phyloP scores from a whole-genome alignment of 2,113 vertebrate genomes.

The Pelobates fuscus region DNA sequence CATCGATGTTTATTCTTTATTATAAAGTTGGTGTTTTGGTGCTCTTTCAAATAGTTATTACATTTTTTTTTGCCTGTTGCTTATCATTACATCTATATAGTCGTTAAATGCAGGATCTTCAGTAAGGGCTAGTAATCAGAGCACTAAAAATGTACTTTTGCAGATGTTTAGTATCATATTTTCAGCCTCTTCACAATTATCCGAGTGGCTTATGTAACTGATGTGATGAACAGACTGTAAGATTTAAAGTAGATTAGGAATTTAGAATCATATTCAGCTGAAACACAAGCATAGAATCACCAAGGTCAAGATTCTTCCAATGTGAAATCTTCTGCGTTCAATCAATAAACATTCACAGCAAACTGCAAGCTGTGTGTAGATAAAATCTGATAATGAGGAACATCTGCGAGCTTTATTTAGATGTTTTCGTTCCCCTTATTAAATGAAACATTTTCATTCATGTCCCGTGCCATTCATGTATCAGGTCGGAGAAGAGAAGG shows the following conservation, averaged over 20 bases:
- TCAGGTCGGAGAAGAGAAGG: not conserved
- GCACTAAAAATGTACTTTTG: too few species aligned
- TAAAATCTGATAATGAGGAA: slow-evolving; percentile 32
- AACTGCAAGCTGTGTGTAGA: slow-evolving; percentile 27
- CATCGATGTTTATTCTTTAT: too few species aligned
- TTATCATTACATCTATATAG: too few species aligned
- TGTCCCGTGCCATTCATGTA: not conserved
- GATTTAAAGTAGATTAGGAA: slow-evolving; percentile 40
- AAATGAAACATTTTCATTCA: slow-evolving; percentile 22
- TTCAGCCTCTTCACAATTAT: too few species aligned
- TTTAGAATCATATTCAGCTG: slow-evolving; percentile 20
- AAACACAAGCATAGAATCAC: slow-evolving; percentile 26
- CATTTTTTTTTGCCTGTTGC: too few species aligned
- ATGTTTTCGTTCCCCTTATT: slow-evolving; percentile 26
- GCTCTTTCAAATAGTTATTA: too few species aligned
- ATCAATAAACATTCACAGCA: slow-evolving; percentile 36
- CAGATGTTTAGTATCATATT: too few species aligned
- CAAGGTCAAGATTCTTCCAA: slow-evolving; percentile 34
- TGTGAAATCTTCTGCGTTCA: slow-evolving; percentile 28
- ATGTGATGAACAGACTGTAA: slow-evolving; percentile 18
- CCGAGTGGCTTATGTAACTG: not conserved
- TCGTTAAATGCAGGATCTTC: too few species aligned
- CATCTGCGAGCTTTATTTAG: slow-evolving; percentile 35
- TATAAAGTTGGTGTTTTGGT: too few species aligned
- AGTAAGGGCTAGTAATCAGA: too few species aligned